Evolutionary conservation across 2,797 vertebrate genomes (phyloP).

Genomic region (Arctocebus calabarensis): DNA sequence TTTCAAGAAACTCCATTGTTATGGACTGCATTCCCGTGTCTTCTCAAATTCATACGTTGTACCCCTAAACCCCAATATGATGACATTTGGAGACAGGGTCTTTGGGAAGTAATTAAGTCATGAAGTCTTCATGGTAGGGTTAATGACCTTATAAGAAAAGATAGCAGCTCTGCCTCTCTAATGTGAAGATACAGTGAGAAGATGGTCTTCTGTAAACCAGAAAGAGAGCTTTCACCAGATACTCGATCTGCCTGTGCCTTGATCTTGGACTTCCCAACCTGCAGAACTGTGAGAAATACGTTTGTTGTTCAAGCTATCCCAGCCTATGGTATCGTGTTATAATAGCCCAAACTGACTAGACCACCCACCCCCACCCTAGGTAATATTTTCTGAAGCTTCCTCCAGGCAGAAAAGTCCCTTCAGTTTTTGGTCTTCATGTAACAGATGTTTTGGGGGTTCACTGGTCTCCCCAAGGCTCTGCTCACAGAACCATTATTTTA

Average conservation of each 20-base stretch:
- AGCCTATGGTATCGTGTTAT: neutral
- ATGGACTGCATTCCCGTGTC: neutral
- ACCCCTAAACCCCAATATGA: neutral
- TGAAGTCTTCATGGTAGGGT: neutral
- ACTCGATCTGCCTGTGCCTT: neutral
- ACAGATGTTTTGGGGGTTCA: neutral
- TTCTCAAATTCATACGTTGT: neutral
- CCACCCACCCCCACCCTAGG: neutral
- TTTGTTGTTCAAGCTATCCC: neutral
- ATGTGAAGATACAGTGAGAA: neutral
- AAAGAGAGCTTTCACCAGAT: neutral
- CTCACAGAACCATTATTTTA: neutral
- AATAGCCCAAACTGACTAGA: neutral
- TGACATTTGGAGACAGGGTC: neutral
- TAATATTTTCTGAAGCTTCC: neutral
- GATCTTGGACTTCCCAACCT: neutral
- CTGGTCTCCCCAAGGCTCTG: neutral
- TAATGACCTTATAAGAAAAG: neutral
- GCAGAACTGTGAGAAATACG: neutral
- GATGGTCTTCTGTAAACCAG: neutral
- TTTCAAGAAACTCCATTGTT: neutral
- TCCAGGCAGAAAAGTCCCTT: neutral
- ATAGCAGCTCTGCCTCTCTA: neutral
- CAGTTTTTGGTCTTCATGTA: neutral
- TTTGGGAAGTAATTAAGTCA: neutral